Base-by-base conservation (phyloP, 2,888 invertebrate genomes). In the Actias luna region DNA sequence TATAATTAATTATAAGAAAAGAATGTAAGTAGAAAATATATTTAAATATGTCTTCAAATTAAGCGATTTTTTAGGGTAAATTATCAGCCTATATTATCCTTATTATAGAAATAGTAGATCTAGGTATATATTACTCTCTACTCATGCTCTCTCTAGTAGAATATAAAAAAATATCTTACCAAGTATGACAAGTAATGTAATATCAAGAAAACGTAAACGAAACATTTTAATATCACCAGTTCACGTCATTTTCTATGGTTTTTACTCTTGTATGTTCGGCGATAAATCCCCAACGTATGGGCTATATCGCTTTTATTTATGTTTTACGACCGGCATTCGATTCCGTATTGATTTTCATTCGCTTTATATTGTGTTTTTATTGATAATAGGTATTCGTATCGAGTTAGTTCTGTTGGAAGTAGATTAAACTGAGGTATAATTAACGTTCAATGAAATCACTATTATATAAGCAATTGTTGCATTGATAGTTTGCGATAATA, bases 361-460 rank as follows among this genome's bases (percentile, higher is more conserved):
- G 64, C 59, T 16, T 55, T 33, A 63, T 65, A 57, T 61, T 59
- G 35, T 65, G 25, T 67, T 57, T 65, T 63, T 46, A 65, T 29
- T 29, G 8, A n/a, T 29, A 65, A n/a, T 33, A 55, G 8, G 5
- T 29, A 29, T 29, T 29, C 55, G 29, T 29, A 27, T 52, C 5
- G 55, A 29, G 29, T n/a, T n/a, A 29, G 3, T 2, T 55, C 29
- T 16, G 1, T 55, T 55, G 27, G 29, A 29, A 16, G n/a, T 55
- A 52, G 25, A 4, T 16, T 14, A 18, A 8, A 42, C 25, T 12
- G 46, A 50, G 22, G 22, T 50, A 2, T 4, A 16, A 25, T 25
- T 22, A 3, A 3, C 22, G 46, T 22, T 25, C 8, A 3, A 22
- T 3, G 25, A 10, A 12, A 25, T 50, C 36, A 55, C 36, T 57